These are phyloP conservation scores for Siniperca scherzeri DNA, from an alignment of 2,797 vertebrate species.

Conservation along the genomic window DNA sequence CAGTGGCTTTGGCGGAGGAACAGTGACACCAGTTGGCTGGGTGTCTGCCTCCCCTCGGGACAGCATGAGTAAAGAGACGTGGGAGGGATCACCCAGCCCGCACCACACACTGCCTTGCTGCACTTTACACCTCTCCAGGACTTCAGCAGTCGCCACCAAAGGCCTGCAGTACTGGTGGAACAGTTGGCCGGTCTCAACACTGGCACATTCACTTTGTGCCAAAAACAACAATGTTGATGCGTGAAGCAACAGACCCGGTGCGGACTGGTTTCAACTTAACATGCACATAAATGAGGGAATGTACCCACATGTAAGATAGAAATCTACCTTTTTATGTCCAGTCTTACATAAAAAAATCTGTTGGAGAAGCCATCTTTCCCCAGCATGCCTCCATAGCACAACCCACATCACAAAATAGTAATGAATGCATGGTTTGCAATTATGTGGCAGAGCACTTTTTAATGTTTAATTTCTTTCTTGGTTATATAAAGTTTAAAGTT, in stretches of 20 bases:
- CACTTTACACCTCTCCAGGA: constrained; percentile 77
- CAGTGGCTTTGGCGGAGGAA: constrained; percentile 65
- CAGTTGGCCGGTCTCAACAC: constrained; percentile 69
- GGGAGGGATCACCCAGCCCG: constrained; percentile 75
- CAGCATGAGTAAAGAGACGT: constrained; percentile 77
- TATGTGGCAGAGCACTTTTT: neutral
- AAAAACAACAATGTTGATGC: constrained; percentile 40
- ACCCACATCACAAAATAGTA: neutral
- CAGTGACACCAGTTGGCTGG: constrained; percentile 76
- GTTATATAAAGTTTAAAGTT: neutral
- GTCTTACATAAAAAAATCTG: neutral
- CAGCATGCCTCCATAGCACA: neutral
- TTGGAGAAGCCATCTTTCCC: neutral
- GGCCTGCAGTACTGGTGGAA: constrained; percentile 64
- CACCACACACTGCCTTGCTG: constrained; percentile 70
- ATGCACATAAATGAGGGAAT: neutral
- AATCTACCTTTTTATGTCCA: neutral
- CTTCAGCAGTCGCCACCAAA: constrained; percentile 62
- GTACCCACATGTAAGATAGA: neutral
- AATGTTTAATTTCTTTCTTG: neutral
- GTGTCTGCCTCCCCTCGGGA: constrained; percentile 76
- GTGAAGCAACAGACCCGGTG: constrained; percentile 32
- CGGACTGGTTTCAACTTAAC: constrained; percentile 22
- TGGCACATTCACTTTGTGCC: constrained; percentile 49
- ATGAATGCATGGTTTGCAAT: neutral